These are phyloP conservation scores for Lamprotornis superbus DNA, from an alignment of 2,113 vertebrate species.

Conservation along the genomic window DNA sequence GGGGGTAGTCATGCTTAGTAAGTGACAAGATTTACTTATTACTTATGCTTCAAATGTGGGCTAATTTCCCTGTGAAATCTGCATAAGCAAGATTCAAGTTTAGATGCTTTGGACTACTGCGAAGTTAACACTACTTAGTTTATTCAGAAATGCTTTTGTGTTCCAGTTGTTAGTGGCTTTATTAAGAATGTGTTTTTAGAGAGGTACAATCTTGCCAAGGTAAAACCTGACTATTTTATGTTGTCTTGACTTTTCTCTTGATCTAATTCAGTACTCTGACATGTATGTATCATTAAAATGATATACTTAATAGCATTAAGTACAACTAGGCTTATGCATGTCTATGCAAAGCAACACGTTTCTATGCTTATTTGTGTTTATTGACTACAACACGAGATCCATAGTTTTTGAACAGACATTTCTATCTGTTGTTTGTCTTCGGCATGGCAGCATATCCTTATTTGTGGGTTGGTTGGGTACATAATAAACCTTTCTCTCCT, in stretches of 20 bases:
- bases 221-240: background rate
- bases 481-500: background rate
- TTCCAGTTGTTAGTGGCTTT: background rate
- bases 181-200: background rate
- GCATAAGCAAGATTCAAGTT: background rate
- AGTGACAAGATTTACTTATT: background rate
- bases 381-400: background rate
- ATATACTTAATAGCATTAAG: background rate
- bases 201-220: background rate
- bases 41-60: constrained; percentile 27
- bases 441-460: background rate
- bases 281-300: background rate
- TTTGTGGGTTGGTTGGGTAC: background rate
- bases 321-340: background rate
- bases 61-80: constrained; percentile 23
- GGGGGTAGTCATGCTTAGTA: background rate
- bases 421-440: background rate
- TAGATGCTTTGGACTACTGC: background rate
- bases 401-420: background rate
- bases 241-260: background rate
- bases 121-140: background rate
- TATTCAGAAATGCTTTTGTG: background rate
- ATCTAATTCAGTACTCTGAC: background rate
- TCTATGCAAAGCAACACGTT: background rate
- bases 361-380: background rate